Evolutionary conservation across 2,113 vertebrate species (phyloP).

Genomic region (Smithornis capensis): DNA sequence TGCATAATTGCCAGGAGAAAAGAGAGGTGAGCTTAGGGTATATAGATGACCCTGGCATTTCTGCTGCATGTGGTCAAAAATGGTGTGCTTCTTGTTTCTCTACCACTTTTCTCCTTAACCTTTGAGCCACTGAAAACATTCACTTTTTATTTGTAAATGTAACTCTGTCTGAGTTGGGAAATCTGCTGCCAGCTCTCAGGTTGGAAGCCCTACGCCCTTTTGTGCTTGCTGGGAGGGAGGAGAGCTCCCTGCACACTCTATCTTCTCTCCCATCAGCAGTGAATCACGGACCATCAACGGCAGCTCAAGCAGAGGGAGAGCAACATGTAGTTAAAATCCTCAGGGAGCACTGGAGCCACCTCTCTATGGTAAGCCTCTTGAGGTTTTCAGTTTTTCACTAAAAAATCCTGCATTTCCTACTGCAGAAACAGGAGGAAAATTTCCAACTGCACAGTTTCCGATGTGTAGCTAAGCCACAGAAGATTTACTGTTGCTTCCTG

Average conservation of each 20-base stretch:
- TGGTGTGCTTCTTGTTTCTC: background rate
- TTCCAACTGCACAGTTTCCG: background rate
- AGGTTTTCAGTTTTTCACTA: background rate
- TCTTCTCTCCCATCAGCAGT: conserved; percentile 1
- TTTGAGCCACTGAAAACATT: background rate
- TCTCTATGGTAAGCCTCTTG: background rate
- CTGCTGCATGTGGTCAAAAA: background rate
- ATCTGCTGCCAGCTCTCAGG: background rate
- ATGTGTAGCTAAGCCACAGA: background rate
- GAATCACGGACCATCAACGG: background rate
- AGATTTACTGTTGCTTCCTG: background rate
- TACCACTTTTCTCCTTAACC: background rate
- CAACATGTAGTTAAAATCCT: background rate
- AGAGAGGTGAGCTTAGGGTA: background rate
- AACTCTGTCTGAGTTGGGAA: background rate
- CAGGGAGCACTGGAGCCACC: background rate
- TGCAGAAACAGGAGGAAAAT: background rate
- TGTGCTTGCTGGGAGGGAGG: accelerated
- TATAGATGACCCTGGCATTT: background rate
- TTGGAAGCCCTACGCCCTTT: background rate
- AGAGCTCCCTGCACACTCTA: background rate
- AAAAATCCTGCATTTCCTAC: background rate
- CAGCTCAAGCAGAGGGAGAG: background rate
- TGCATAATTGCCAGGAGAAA: background rate
- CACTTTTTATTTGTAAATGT: background rate